Percentiles rank a stretch among this genome's conserved stretches.
phyloP scores from a whole-genome alignment of 2,888 invertebrate species.

The Drosophila diplacantha region DNA sequence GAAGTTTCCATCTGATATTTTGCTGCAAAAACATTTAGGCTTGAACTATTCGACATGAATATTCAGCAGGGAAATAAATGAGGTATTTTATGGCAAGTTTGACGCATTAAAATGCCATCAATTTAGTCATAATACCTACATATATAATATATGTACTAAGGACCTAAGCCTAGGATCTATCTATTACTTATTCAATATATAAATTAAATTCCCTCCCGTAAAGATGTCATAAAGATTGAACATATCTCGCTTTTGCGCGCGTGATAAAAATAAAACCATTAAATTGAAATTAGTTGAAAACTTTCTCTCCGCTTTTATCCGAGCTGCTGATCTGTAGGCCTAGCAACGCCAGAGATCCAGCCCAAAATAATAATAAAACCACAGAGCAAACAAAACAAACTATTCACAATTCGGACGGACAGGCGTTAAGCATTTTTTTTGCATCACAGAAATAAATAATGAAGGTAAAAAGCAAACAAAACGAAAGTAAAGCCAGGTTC shows the following conservation, averaged over 20 bases:
- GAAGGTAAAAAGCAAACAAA: conserved; percentile 14
- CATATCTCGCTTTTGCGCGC: not conserved
- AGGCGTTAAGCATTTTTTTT: conserved; percentile 18
- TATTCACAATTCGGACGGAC: conserved; percentile 20
- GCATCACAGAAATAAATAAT: conserved; percentile 36
- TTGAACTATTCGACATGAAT: not conserved
- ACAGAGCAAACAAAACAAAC: conserved; percentile 23
- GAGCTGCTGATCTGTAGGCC: conserved; percentile 22
- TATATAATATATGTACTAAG: too few relatives aligned
- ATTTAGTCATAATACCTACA: not conserved
- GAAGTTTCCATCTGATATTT: not conserved
- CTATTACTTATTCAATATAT: too few relatives aligned
- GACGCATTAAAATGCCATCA: not conserved
- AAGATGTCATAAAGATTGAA: conserved; percentile 7
- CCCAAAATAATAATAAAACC: conserved; percentile 15
- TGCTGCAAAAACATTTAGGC: not conserved
- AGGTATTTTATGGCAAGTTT: not conserved
- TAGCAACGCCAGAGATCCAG: conserved; percentile 18
- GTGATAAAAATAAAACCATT: conserved; percentile 6
- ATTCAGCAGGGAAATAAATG: not conserved
- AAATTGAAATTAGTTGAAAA: conserved; percentile 24
- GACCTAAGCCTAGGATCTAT: not conserved
- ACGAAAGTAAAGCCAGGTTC: conserved; percentile 28
- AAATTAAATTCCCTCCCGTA: not conserved
- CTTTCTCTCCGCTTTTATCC: conserved; percentile 20